A percentile compares a stretch with the other conserved stretches of the same genome.
Evolutionary conservation across 2,797 vertebrate genomes (phyloP).

Genomic region (Anomalospiza imberbis): DNA sequence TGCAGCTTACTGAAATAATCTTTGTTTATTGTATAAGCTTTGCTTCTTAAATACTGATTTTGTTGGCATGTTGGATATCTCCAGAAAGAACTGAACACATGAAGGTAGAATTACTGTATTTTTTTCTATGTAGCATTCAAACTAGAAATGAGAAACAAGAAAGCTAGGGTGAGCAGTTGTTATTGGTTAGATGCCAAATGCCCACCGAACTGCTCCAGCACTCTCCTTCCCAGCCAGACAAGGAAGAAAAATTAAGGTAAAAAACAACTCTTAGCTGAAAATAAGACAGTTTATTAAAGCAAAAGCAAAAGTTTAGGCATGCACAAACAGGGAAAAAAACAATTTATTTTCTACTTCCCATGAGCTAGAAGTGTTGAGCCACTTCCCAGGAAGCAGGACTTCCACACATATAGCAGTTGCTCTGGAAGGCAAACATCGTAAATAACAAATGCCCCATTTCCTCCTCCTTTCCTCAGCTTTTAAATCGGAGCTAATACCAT

Average conservation of each 20-base stretch:
- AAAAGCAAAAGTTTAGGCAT: neutral
- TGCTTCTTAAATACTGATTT: neutral
- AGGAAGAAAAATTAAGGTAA: neutral
- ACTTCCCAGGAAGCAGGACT: accelerated
- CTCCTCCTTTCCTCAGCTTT: neutral
- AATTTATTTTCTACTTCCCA: neutral
- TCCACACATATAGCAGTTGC: accelerated
- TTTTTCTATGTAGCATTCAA: neutral
- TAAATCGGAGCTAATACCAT: neutral
- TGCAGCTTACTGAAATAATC: neutral
- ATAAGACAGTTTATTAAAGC: neutral
- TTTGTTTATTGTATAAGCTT: neutral
- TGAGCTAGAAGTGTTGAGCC: neutral
- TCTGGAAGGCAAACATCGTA: neutral
- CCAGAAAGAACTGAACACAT: neutral
- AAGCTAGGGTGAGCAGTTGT: neutral
- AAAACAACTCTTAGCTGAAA: neutral
- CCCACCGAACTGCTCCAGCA: neutral
- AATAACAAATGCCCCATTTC: neutral
- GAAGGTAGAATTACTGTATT: neutral
- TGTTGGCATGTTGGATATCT: neutral
- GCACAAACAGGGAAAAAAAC: neutral
- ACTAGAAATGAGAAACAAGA: neutral
- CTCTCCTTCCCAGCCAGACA: neutral
- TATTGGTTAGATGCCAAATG: neutral